Evolutionary conservation across 1,140 invertebrate species (phyloP), one percentile per base, ranked within the genome.

Genomic region (Magallana angulata): DNA sequence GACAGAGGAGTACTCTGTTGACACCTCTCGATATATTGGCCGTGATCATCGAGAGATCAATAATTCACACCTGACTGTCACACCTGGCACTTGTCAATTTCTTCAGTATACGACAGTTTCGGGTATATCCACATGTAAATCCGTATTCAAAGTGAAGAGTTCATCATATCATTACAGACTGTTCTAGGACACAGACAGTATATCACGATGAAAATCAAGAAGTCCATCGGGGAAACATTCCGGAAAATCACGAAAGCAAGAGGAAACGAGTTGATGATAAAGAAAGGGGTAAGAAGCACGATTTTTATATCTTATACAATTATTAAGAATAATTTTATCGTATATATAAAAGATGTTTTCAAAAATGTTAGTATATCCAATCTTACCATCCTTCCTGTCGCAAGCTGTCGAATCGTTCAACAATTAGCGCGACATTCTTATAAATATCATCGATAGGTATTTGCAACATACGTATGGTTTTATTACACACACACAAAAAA

Each of bases 1-100:
- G 18, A 30, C 36, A 24, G 24, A 76, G 2, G 18, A 76, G 68
- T 76, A 76, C 68, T 76, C 68, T 12, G 12, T 30, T 76, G 68
- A 36, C 68, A 76, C 68, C 68, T 76, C 68, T 76, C 68, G 12
- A 76, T 36, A 30, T 76, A 76, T 36, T 76, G 68, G 36, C 68
- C 9, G 18, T 76, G 68, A 76, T 76, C 68, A 30, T 6, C 7
- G 68, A 30, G 24, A 76, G 18, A 76, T 76, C 68, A 30, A 36
- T 30, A 36, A 12, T 76, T 76, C 68, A 30, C 68, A 76, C 68
- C 68, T 30, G 68, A 76, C 9, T 76, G 18, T 76, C 68, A 76
- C 68, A 76, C 68, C 68, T 76, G 68, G 68, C 68, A 76, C 24
- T 30, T 76, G 68, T 30, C 68, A 76, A 76, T 76, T 76, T 76